These are phyloP conservation scores for Tympanuchus pallidicinctus DNA, from an alignment of 2,113 vertebrate species.

Conservation along the genomic window DNA sequence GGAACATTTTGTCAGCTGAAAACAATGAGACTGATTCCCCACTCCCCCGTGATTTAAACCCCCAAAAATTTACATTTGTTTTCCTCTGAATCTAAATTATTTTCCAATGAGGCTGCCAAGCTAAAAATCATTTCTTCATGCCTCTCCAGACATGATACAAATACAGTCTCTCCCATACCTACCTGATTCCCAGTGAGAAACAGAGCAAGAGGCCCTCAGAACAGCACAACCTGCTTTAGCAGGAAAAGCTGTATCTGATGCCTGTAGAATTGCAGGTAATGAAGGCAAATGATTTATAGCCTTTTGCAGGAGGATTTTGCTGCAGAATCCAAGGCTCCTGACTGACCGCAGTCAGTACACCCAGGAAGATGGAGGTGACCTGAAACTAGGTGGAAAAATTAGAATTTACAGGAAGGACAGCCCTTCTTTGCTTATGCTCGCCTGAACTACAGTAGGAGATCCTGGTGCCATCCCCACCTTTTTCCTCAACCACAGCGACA, in stretches of 20 bases:
- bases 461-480: not conserved
- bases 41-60: conserved; percentile 39
- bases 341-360: not conserved
- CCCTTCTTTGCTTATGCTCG: not conserved
- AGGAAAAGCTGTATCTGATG: not conserved
- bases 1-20: conserved; percentile 64
- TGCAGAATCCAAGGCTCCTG: not conserved
- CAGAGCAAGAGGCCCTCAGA: not conserved
- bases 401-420: not conserved
- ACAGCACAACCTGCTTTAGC: not conserved
- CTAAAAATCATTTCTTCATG: conserved; percentile 28
- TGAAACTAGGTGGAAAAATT: not conserved
- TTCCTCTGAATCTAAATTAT: conserved; percentile 24
- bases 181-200: conserved; percentile 11
- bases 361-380: not conserved
- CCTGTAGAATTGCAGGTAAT: not conserved
- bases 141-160: conserved; percentile 1
- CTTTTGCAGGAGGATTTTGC: not conserved
- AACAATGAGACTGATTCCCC: conserved; percentile 51
- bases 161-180: not conserved
- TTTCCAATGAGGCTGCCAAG: conserved; percentile 59
- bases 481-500: not conserved
- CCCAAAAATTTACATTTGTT: conserved; percentile 50
- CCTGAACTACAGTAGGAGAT: not conserved
- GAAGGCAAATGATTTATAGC: not conserved